Conservation (phyloP, 2,113 vertebrate genomes). For the Vombatus ursinus region DNA sequence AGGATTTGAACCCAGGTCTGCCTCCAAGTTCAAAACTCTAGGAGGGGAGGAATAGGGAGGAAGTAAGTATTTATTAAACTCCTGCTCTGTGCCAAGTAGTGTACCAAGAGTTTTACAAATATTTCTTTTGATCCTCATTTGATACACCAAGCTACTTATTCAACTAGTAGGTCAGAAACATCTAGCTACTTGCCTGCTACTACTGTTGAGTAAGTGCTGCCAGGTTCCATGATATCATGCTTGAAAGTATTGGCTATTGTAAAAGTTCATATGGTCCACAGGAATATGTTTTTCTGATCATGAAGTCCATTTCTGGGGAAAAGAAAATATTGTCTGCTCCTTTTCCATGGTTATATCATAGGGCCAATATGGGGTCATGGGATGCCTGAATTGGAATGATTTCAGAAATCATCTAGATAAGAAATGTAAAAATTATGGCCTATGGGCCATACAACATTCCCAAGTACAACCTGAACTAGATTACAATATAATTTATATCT, state of each 20-base stretch:
- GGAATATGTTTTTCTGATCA: background rate
- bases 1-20: background rate
- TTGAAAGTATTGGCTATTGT: no score
- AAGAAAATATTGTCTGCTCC: background rate
- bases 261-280: background rate
- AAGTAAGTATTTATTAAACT: background rate
- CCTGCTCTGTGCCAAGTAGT: background rate
- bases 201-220: background rate
- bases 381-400: background rate
- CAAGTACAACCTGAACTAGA: background rate
- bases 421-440: background rate
- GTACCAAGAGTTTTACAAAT: background rate
- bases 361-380: background rate
- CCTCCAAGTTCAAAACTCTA: background rate
- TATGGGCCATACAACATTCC: background rate
- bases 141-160: background rate
- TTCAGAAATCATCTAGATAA: background rate
- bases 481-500: background rate
- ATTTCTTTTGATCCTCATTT: background rate
- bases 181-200: background rate
- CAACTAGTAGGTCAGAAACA: background rate
- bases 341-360: background rate
- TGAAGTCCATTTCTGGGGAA: background rate
- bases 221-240: no score
- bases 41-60: accelerated